A percentile compares a stretch with the other conserved stretches of the same genome.
Evolutionary conservation across 2,888 invertebrate genomes (phyloP).

Genomic region (Drosophila austrosaltans): DNA sequence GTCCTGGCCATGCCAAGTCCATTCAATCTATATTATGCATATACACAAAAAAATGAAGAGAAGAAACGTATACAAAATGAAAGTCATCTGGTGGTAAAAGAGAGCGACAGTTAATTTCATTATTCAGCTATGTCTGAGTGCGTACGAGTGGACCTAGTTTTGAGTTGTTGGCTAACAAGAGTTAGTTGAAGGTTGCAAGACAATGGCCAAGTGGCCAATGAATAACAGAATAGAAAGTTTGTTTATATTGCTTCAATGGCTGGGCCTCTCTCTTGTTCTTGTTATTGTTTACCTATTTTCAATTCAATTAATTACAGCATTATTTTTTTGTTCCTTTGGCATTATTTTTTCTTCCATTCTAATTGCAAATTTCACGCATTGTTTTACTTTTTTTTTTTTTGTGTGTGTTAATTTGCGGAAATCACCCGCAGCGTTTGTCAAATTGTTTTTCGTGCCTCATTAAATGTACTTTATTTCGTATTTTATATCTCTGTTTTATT

Average conservation of each 20-base stretch:
- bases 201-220: conserved; percentile 28
- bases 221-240: not conserved
- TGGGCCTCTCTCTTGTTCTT: conserved; percentile 12
- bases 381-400: conserved; percentile 34
- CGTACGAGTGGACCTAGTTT: conserved; percentile 14
- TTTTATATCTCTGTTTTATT: conserved; percentile 21
- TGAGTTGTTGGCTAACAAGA: conserved; percentile 18
- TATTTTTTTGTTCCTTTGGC: conserved; percentile 22
- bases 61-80: conserved; percentile 22
- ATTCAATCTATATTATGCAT: conserved; percentile 34
- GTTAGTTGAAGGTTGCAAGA: conserved; percentile 19
- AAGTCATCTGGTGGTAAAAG: conserved; percentile 35
- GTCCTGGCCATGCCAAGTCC: conserved; percentile 21
- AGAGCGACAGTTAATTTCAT: conserved; percentile 65
- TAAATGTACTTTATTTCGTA: conserved; percentile 22
- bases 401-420: conserved; percentile 56
- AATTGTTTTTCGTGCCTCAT: conserved; percentile 65
- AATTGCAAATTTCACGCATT: conserved; percentile 45
- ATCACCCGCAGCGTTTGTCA: conserved; percentile 51
- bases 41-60: conserved; percentile 14
- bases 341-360: conserved; percentile 37
- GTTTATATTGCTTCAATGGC: conserved; percentile 26
- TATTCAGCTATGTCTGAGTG: conserved; percentile 58
- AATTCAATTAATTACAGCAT: conserved; percentile 50
- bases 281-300: conserved; percentile 40